phyloP scores from a whole-genome alignment of 2,797 vertebrate genomes.

The Coregonus sp. region DNA sequence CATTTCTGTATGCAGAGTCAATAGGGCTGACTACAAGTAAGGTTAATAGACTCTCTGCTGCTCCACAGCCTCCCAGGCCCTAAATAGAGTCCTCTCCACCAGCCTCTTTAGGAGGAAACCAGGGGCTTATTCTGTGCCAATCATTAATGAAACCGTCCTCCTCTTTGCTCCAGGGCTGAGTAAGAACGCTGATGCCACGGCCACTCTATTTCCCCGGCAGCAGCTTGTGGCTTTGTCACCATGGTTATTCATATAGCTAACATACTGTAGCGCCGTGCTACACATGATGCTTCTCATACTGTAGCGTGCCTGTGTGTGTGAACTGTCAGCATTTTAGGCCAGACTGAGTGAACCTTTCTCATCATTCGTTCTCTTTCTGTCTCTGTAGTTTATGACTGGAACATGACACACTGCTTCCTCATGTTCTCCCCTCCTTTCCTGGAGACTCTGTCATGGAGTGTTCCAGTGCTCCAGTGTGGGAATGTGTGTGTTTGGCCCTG shows the following conservation, averaged over 20 bases:
- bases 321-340: not conserved
- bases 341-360: not conserved
- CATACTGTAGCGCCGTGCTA: not conserved
- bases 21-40: constrained; percentile 10
- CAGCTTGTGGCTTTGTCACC: not conserved
- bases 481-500: constrained; percentile 16
- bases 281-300: constrained; percentile 20
- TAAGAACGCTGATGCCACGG: constrained; percentile 23
- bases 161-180: constrained; percentile 3
- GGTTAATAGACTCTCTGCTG: constrained; percentile 1
- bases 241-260: not conserved
- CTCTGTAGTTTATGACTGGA: constrained; percentile 6
- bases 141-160: constrained; percentile 30
- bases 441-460: not conserved
- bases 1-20: not conserved
- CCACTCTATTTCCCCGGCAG: constrained; percentile 2
- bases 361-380: constrained; percentile 13
- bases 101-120: not conserved
- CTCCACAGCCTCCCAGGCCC: not conserved
- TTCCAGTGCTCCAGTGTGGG: not conserved
- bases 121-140: not conserved
- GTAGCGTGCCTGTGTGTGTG: not conserved
- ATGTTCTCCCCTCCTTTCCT: not conserved
- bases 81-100: not conserved
- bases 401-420: not conserved